Evolutionary conservation across 2,797 vertebrate genomes (phyloP).

Genomic region (Lycodopsis pacificus): DNA sequence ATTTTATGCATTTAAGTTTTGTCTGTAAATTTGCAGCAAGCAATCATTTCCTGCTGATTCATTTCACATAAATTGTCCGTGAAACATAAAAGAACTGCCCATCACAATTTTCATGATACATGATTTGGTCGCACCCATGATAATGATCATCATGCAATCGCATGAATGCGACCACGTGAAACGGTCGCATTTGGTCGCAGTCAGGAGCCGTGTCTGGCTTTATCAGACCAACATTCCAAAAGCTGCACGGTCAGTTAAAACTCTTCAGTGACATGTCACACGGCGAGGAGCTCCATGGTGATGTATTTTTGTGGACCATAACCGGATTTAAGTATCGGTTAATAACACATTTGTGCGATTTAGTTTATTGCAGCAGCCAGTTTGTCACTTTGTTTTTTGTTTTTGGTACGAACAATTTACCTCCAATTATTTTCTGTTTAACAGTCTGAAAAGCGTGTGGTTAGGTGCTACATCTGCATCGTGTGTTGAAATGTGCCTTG

Average conservation of each 20-base stretch:
- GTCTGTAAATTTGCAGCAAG: not conserved
- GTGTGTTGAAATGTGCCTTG: too few relatives aligned
- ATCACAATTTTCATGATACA: not conserved
- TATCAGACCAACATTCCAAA: not conserved
- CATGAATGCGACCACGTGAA: not conserved
- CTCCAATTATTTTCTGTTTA: too few relatives aligned
- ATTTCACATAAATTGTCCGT: not conserved
- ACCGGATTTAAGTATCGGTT: not conserved
- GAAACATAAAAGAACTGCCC: not conserved
- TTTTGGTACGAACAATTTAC: too few relatives aligned
- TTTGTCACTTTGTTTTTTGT: too few relatives aligned
- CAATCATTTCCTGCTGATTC: not conserved
- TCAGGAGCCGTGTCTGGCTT: not conserved
- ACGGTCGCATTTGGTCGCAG: not conserved
- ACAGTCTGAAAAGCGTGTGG: too few relatives aligned
- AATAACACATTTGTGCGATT: too few relatives aligned
- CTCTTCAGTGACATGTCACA: not conserved
- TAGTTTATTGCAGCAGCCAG: too few relatives aligned
- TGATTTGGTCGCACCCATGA: not conserved
- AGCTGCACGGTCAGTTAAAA: not conserved
- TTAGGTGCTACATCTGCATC: not conserved
- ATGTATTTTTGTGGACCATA: not conserved
- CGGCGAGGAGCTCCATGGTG: not conserved
- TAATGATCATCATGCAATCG: not conserved
- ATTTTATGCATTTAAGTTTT: not conserved